Percentiles rank a stretch among this genome's conserved stretches.
Evolutionary conservation across 2,888 invertebrate species (phyloP).

Genomic region (Trissoscelio sp.): DNA sequence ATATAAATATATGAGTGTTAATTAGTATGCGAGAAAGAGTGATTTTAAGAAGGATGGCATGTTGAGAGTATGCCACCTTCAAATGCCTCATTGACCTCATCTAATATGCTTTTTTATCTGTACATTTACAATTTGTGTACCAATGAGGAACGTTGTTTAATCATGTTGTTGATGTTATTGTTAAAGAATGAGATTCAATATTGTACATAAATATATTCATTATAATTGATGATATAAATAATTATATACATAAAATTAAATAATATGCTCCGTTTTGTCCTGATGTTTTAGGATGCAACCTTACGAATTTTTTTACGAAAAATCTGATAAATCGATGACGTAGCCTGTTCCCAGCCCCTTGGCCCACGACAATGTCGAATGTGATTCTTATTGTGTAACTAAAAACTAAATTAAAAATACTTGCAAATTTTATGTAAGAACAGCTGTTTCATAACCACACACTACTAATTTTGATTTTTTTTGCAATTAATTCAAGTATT

Average conservation of each 20-base stretch:
- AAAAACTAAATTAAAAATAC: constrained; percentile 71
- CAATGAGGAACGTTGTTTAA: constrained; percentile 84
- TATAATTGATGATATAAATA: constrained; percentile 87
- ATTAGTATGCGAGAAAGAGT: constrained; percentile 20
- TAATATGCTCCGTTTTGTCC: constrained; percentile 71
- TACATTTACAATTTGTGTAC: constrained; percentile 84
- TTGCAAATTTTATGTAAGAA: constrained; percentile 70
- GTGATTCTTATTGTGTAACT: constrained; percentile 77
- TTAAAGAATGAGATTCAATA: constrained; percentile 90
- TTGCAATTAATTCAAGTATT: no score
- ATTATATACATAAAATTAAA: constrained; percentile 82
- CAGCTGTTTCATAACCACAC: constrained; percentile 53
- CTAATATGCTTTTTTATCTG: constrained; percentile 83
- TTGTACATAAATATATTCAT: constrained; percentile 90
- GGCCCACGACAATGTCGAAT: constrained; percentile 74
- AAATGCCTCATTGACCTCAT: constrained; percentile 83
- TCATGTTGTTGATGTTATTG: constrained; percentile 91
- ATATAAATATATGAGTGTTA: constrained; percentile 26
- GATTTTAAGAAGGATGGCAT: constrained; percentile 73
- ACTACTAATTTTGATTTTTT: no score
- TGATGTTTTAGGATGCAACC: constrained; percentile 68
- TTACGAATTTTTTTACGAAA: constrained; percentile 68
- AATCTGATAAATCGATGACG: constrained; percentile 56
- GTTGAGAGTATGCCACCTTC: constrained; percentile 81
- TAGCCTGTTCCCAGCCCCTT: constrained; percentile 59